phyloP scores from a whole-genome alignment of 2,113 vertebrate genomes.

The Onychorhynchus coronatus region DNA sequence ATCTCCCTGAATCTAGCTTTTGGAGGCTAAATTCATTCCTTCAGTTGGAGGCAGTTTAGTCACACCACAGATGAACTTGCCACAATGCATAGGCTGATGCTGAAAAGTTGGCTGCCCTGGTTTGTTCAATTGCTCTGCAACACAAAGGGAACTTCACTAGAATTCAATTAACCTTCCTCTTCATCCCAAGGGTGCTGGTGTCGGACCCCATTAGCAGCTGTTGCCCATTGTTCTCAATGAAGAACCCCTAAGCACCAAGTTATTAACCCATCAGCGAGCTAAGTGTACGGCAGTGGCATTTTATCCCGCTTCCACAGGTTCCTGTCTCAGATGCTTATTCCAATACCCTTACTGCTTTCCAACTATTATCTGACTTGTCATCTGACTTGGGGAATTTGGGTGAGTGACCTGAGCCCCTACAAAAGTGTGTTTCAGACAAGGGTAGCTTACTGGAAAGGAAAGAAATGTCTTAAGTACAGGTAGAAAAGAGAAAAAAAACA shows the following conservation, averaged over 20 bases:
- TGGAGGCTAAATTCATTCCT: not conserved
- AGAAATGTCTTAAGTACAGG: not conserved
- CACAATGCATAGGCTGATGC: not conserved
- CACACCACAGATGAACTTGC: not conserved
- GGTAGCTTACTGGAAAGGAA: not conserved
- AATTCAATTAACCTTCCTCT: conserved; percentile 40
- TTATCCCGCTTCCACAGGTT: not conserved
- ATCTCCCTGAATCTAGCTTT: not conserved
- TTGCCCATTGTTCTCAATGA: conserved; percentile 1
- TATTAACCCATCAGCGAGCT: conserved; percentile 33
- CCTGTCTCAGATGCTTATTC: not conserved
- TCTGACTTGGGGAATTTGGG: not conserved
- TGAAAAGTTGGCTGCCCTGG: not conserved
- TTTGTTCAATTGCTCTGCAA: conserved; percentile 6
- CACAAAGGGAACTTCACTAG: conserved; percentile 1
- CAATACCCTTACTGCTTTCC: not conserved
- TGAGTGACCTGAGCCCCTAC: not conserved
- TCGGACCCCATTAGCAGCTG: not conserved
- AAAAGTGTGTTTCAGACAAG: not conserved
- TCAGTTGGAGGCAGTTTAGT: not conserved
- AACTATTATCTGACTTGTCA: not conserved
- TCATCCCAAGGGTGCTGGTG: not conserved
- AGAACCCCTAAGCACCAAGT: not conserved
- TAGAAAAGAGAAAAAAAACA: not conserved
- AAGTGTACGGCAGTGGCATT: not conserved